Base-by-base conservation (phyloP, 2,113 vertebrate species). In the Pholis gunnellus region DNA sequence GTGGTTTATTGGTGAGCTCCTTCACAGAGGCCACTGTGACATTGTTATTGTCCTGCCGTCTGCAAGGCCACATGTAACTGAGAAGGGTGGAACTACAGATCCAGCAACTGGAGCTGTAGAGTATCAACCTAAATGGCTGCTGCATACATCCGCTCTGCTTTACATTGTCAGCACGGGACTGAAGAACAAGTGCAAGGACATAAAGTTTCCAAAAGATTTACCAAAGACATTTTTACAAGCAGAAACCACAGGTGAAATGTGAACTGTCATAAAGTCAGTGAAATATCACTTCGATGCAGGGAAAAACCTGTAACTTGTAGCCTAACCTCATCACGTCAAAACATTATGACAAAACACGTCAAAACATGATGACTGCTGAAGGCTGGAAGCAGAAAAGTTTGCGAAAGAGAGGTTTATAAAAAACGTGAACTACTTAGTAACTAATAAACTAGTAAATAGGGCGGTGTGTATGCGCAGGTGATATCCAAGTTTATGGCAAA, bases 81-180 rank as follows among this genome's bases (percentile, higher is more conserved):
- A 93, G 92, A 87, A 75, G 86, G 90, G 87, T 85, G 90, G 86
- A 91, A 84, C 81, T 81, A 46, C 78, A 86, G 69, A 83, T 76
- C 48, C 82, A 85, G 88, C 83, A 82, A 86, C 78, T 61, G 84
- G 56, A 87, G 90, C 86, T 83, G 79, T 77, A 88, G 78, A 84
- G 82, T 90, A 68, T 81, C 79, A 80, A 74, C 57, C 72, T 85
- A 82, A 89, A 88, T 72, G 85, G 74, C 87, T 83, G 75, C 83
- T 68, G 88, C 74, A 66, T 61, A 67, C 75, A 82, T 75, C 78
- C 48, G 42, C 36, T 75, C 61, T 72, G 67, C 70, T 83, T 65
- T 18, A 68, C 74, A 69, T 46, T 65, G 69, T 72, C 44, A 64
- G 22, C 9, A 15, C 15, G 22, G 31, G 52, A 17, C 50, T 75